Conservation (phyloP, 2,888 invertebrate genomes). For the Gastrophysa polygoni region DNA sequence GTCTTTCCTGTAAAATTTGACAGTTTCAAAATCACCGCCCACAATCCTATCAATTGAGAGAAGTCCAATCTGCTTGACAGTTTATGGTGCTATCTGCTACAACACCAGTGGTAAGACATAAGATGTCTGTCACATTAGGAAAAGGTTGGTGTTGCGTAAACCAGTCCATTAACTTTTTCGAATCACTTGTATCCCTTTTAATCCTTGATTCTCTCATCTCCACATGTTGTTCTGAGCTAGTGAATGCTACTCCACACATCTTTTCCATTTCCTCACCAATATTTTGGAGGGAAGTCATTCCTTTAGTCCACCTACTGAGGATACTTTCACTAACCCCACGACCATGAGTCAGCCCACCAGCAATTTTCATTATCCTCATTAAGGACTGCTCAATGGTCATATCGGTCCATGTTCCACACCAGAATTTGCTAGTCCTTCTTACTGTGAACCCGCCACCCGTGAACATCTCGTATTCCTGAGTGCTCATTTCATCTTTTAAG, state of each 20-base stretch:
- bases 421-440: constrained; percentile 32
- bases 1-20: constrained; percentile 1
- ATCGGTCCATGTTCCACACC: constrained; percentile 39
- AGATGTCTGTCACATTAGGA: constrained; percentile 26
- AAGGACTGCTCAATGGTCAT: constrained; percentile 47
- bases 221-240: constrained; percentile 42
- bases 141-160: constrained; percentile 40
- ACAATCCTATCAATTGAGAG: not conserved
- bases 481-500: constrained; percentile 28
- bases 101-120: constrained; percentile 35
- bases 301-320: constrained; percentile 30
- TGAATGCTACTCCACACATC: constrained; percentile 34
- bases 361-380: constrained; percentile 43
- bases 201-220: constrained; percentile 36
- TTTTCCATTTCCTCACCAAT: constrained; percentile 36
- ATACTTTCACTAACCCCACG: constrained; percentile 31
- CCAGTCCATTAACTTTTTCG: constrained; percentile 37
- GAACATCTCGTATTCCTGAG: constrained; percentile 12
- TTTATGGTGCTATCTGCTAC: constrained; percentile 28
- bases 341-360: constrained; percentile 36
- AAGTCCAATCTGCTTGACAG: constrained; percentile 3
- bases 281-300: constrained; percentile 30
- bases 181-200: constrained; percentile 35
- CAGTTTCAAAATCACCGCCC: not conserved
- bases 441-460: constrained; percentile 35